These are phyloP conservation scores for Daboia siamensis DNA, from an alignment of 2,113 vertebrate genomes.

Conservation along the genomic window DNA sequence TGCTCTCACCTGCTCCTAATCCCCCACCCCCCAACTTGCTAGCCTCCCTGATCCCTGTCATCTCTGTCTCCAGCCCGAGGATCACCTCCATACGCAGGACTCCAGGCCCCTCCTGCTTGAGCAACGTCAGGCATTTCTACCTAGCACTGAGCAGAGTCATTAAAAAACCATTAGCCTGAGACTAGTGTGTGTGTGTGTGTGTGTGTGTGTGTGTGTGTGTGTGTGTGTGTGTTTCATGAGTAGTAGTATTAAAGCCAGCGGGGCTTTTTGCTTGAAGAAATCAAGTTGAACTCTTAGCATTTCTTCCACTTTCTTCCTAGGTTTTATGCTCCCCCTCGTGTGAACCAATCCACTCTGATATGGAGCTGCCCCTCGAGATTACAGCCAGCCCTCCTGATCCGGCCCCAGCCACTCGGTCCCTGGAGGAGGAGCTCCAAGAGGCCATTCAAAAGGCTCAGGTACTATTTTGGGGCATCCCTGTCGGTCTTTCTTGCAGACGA, in stretches of 20 bases:
- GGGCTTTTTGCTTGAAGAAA: neutral
- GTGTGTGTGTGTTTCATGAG: neutral
- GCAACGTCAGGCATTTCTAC: neutral
- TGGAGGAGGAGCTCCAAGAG: conserved; percentile 88
- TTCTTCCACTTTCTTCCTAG: conserved; percentile 36
- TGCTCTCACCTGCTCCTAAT: neutral
- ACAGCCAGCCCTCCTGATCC: conserved; percentile 76
- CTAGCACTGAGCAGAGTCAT: neutral
- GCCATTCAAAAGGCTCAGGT: conserved; percentile 88
- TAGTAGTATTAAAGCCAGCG: neutral
- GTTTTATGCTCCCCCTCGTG: conserved; percentile 72
- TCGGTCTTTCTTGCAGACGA: too few species aligned
- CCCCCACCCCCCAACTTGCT: neutral
- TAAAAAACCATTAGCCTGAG: neutral
- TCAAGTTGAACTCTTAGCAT: too few species aligned
- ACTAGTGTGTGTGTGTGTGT: neutral
- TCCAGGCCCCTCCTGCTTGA: neutral
- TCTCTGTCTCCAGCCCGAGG: neutral
- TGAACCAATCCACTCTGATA: conserved; percentile 76
- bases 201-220: too few species aligned
- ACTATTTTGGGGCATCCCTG: neutral
- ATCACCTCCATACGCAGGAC: neutral
- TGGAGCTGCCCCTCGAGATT: conserved; percentile 82
- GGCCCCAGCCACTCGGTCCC: conserved; percentile 66
- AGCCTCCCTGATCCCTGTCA: neutral